Percentiles rank a stretch among this genome's conserved stretches.
Evolutionary conservation across 2,113 vertebrate species (phyloP).

Genomic region (Nerophis lumbriciformis): DNA sequence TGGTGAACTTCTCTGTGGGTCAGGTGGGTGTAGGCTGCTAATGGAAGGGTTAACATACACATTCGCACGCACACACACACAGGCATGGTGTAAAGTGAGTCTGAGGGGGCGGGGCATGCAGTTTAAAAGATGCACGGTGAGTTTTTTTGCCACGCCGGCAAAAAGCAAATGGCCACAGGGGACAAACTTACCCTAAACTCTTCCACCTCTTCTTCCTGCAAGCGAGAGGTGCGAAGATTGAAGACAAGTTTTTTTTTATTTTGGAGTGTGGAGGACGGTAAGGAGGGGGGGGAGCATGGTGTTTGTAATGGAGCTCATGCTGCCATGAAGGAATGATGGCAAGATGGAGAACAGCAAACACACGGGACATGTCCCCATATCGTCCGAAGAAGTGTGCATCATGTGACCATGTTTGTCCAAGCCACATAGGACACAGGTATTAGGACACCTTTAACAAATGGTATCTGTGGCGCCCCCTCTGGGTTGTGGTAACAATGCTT

Average conservation of each 20-base stretch:
- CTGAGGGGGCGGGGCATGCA: constrained; percentile 40
- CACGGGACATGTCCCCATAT: constrained; percentile 51
- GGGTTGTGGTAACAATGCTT: too few species aligned
- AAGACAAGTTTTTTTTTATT: constrained; percentile 75
- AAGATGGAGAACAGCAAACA: constrained; percentile 48
- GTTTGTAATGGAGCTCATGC: constrained; percentile 48
- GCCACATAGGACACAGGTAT: neutral
- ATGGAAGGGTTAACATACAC: constrained; percentile 35
- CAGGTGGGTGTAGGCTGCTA: neutral
- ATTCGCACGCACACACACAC: too few species aligned
- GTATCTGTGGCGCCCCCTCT: too few species aligned
- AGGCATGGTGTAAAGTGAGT: constrained; percentile 2
- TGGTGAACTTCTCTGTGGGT: neutral
- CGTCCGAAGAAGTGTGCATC: constrained; percentile 16
- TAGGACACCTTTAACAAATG: neutral
- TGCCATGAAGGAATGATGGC: constrained; percentile 52
- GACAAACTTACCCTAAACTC: constrained; percentile 96
- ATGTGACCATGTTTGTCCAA: neutral
- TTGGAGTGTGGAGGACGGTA: constrained; percentile 58
- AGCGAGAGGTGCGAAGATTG: constrained; percentile 95
- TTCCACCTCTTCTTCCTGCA: constrained; percentile 99
- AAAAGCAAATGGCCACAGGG: constrained; percentile 26
- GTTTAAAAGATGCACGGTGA: constrained; percentile 32
- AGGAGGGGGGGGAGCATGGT: constrained; percentile 43
- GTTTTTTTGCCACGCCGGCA: constrained; percentile 1